phyloP scores from a whole-genome alignment of 2,113 vertebrate species.

The Archilochus colubris region DNA sequence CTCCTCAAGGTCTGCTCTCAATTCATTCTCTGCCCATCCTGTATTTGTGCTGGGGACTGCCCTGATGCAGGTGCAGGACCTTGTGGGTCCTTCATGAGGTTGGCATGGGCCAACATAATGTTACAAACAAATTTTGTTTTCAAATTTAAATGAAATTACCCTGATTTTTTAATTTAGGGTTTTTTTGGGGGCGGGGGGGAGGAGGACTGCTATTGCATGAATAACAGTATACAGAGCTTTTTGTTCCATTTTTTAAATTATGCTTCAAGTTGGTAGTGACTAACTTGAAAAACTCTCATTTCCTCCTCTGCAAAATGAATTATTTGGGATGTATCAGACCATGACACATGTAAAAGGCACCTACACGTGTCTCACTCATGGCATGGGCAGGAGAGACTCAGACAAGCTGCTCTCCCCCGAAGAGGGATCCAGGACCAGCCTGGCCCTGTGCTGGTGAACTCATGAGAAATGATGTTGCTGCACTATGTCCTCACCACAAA shows the following conservation, averaged over 20 bases:
- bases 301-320: not conserved
- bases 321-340: not conserved
- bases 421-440: not conserved
- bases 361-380: not conserved
- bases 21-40: no score
- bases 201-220: not conserved
- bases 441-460: not conserved
- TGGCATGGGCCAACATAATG: no score
- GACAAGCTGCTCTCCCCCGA: not conserved
- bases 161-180: not conserved
- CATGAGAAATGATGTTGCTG: not conserved
- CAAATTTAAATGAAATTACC: not conserved
- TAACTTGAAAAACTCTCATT: not conserved
- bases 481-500: not conserved
- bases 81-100: no score
- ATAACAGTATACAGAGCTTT: not conserved
- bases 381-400: not conserved
- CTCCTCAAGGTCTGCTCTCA: no score
- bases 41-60: no score
- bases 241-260: not conserved
- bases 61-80: no score
- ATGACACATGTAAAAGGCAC: not conserved
- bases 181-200: not conserved
- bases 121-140: not conserved
- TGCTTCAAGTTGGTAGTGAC: not conserved